These are phyloP conservation scores for Andrena dorsata DNA, from an alignment of 2,888 invertebrate genomes.

Conservation along the genomic window DNA sequence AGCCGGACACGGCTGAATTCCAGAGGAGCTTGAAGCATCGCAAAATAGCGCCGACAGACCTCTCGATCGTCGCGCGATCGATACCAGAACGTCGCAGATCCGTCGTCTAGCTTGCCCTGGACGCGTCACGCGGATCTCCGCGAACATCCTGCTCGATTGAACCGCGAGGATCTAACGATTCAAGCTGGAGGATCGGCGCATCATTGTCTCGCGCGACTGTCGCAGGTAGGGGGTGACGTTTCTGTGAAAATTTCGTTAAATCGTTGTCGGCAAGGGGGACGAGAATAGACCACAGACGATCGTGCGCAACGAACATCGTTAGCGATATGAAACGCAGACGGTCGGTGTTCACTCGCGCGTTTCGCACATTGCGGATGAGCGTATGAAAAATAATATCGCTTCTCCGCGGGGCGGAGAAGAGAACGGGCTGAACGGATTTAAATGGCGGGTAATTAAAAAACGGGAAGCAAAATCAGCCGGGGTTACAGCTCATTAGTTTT, in stretches of 20 bases:
- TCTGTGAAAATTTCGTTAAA: constrained; percentile 10
- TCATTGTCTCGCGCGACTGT: background rate
- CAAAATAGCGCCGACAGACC: background rate
- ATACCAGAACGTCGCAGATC: constrained; percentile 17
- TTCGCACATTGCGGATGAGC: constrained; percentile 29
- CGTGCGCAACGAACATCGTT: constrained; percentile 68
- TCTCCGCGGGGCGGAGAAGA: constrained; percentile 20
- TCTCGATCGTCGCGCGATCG: background rate
- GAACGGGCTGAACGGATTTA: constrained; percentile 47
- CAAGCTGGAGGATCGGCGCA: background rate
- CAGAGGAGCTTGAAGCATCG: background rate
- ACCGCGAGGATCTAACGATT: background rate
- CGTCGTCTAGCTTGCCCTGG: constrained; percentile 3
- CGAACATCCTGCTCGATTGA: background rate
- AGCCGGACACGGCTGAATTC: background rate
- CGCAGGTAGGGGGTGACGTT: background rate
- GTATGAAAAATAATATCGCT: constrained; percentile 49
- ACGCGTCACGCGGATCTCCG: background rate
- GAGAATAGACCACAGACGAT: constrained; percentile 31
- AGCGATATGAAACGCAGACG: constrained; percentile 60
- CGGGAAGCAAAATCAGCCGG: constrained; percentile 71
- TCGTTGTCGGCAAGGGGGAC: background rate
- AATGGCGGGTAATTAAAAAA: constrained; percentile 75
- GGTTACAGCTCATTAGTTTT: constrained; percentile 75
- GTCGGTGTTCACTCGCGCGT: constrained; percentile 16